phyloP scores from a whole-genome alignment of 2,888 invertebrate species.

The Microplitis manilae region DNA sequence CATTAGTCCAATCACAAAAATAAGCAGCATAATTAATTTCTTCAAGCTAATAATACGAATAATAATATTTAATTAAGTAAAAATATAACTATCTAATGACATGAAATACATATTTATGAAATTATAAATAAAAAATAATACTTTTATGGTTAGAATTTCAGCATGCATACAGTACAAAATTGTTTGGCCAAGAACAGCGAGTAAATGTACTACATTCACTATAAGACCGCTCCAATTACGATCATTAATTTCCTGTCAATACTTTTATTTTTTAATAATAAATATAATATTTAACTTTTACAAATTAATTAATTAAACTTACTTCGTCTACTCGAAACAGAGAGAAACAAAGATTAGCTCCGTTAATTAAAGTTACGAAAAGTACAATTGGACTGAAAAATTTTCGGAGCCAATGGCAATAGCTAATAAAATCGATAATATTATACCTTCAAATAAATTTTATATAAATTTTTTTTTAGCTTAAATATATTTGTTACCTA shows the following conservation, averaged over 20 bases:
- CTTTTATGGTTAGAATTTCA: neutral
- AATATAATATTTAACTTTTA: neutral
- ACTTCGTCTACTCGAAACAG: neutral
- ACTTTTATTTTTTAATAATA: neutral
- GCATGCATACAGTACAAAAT: neutral
- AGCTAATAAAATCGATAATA: neutral
- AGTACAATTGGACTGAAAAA: neutral
- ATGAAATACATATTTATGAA: neutral
- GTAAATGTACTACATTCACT: neutral
- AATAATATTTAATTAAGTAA: neutral
- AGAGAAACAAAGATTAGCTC: neutral
- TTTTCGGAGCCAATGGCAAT: neutral
- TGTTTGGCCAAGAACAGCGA: neutral
- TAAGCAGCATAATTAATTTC: slow-evolving; percentile 44
- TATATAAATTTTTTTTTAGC: neutral
- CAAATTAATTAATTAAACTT: neutral
- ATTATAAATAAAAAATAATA: neutral
- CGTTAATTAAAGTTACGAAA: neutral
- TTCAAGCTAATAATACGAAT: neutral
- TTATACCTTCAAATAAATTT: too few species aligned
- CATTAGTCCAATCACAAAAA: slow-evolving; percentile 44
- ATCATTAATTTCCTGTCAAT: neutral
- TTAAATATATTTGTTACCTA: neutral
- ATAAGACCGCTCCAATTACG: neutral
- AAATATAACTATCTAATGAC: neutral